Base-by-base conservation (phyloP, 2,113 vertebrate genomes). In the Alexandromys fortis region DNA sequence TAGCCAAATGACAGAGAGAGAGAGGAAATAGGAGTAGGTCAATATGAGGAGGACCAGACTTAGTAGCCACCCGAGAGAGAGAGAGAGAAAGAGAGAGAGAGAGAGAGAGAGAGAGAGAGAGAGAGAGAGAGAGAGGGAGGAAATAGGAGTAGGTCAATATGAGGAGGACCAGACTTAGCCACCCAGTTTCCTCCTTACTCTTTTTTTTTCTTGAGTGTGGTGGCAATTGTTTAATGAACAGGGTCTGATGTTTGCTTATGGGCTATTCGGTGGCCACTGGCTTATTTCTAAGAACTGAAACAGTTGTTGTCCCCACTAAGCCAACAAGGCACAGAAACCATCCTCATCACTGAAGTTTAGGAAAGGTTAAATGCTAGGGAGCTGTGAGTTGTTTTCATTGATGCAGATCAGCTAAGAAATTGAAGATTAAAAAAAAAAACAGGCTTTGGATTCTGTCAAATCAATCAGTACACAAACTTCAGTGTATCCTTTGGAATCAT, bases 401-500 rank as follows among this genome's bases (percentile, higher is more conserved):
- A 35, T n/a, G 35, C 91, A 92, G 88, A 81, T 86, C n/a, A 92
- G 45, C 38, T 55, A 67, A 52, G 91, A 93, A 93, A 95, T 30
- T 86, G 79, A 83, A 92, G 72, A 28, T 95, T 10, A 47, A 76
- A 94, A 85, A 87, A 49, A 76, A 94, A 85, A 87, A 65, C 3
- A 93, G 81, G 33, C 22, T 81, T 82, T 45, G 19, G 35, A 65
- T 22, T 33, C 85, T 30, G 77, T 67, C 94, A 96, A 86, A 58
- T 35, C 58, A 77, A 82, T 95, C 96, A 95, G 61, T 61, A 70
- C 35, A 61, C 30, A 33, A 88, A 73, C 72, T 86, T 90, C 76
- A 45, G 94, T 86, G 86, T 94, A 61, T 76, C 30, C 77, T 88
- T 86, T 89, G 89, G 68, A 85, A 96, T 61, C 68, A 87, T 68